phyloP scores from a whole-genome alignment of 2,797 vertebrate species.

The Mastacembelus armatus region DNA sequence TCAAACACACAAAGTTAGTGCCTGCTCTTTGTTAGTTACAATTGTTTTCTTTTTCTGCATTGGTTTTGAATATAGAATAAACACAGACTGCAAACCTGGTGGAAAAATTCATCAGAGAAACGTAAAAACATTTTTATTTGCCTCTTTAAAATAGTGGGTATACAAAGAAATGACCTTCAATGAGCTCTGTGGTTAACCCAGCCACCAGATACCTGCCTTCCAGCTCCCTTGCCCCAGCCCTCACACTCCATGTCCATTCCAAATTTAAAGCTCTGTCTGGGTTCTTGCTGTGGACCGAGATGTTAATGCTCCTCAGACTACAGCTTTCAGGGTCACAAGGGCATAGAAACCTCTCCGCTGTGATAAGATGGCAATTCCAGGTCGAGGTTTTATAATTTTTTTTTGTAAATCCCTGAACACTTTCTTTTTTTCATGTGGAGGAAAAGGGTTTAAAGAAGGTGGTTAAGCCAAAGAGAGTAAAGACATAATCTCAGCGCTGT shows the following conservation, averaged over 20 bases:
- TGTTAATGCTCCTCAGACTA: slow-evolving; percentile 36
- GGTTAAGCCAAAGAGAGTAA: slow-evolving; percentile 38
- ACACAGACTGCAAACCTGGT: slow-evolving; percentile 2
- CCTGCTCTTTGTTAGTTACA: background rate
- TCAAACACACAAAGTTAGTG: background rate
- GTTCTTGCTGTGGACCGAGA: slow-evolving; percentile 22
- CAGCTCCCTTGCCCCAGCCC: background rate
- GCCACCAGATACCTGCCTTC: background rate
- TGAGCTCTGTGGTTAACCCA: background rate
- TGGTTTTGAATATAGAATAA: slow-evolving; percentile 4
- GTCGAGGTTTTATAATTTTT: slow-evolving; percentile 38
- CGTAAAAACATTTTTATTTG: slow-evolving; percentile 4
- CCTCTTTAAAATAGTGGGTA: background rate
- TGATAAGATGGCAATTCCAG: slow-evolving; percentile 53
- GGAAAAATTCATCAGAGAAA: slow-evolving; percentile 6
- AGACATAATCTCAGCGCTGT: slow-evolving; percentile 49
- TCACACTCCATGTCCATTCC: too few species aligned
- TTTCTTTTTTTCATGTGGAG: slow-evolving; percentile 43
- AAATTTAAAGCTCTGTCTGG: background rate
- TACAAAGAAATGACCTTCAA: background rate
- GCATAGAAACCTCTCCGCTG: slow-evolving; percentile 26
- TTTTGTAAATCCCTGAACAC: slow-evolving; percentile 56
- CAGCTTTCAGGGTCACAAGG: slow-evolving; percentile 35
- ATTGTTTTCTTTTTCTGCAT: background rate
- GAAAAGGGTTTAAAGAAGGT: slow-evolving; percentile 44